Evolutionary conservation across 2,113 vertebrate genomes (phyloP).

Genomic region (Bufo gargarizans): DNA sequence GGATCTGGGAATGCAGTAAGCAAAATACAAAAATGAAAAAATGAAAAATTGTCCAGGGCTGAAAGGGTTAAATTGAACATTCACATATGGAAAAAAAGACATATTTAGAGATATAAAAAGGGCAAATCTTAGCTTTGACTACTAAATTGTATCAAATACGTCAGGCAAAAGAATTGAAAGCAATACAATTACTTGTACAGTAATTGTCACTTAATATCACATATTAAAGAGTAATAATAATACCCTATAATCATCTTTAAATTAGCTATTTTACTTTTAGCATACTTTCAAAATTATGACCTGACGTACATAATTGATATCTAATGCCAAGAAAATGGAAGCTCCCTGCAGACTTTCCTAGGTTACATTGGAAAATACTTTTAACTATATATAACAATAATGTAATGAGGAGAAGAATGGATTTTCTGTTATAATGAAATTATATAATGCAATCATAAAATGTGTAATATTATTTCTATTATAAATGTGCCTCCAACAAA

Average conservation of each 20-base stretch:
- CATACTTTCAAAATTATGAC: background rate
- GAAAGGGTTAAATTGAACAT: too few relatives aligned
- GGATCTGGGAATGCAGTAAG: too few relatives aligned
- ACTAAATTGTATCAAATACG: background rate
- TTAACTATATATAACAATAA: background rate
- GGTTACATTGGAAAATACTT: background rate
- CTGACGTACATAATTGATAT: background rate
- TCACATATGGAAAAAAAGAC: too few relatives aligned
- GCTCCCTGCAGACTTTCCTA: background rate
- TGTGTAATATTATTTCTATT: background rate
- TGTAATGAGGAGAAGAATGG: background rate
- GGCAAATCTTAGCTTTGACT: background rate
- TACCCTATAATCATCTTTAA: background rate
- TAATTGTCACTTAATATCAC: background rate
- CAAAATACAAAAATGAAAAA: too few relatives aligned
- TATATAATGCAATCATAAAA: background rate
- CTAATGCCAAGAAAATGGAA: slow-evolving; percentile 2
- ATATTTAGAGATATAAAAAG: background rate
- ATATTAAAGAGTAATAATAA: background rate
- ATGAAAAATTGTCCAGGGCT: too few relatives aligned
- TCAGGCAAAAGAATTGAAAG: background rate
- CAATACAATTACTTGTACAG: background rate
- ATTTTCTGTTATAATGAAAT: background rate
- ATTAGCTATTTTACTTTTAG: slow-evolving; percentile 1
- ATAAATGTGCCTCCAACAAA: background rate